Conservation (phyloP, 2,888 invertebrate species). For the Ferdinandea cuprea region DNA sequence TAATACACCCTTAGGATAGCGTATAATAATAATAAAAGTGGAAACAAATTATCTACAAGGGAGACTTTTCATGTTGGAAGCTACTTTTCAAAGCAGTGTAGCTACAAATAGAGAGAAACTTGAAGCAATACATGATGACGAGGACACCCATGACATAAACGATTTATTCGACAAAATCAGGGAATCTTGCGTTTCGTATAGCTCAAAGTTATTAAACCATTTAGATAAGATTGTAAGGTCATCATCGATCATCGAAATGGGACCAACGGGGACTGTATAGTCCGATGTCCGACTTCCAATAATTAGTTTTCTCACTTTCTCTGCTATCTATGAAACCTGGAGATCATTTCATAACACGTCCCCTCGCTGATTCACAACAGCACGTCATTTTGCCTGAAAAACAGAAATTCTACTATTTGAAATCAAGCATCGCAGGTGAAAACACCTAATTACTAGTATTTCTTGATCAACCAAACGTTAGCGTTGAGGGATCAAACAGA, state of each 20-base stretch:
- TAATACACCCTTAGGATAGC: no score
- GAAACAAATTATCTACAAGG: not conserved
- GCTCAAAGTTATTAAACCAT: no score
- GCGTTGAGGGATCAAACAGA: no score
- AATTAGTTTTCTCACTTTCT: not conserved
- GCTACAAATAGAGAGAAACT: not conserved
- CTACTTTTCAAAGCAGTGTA: not conserved
- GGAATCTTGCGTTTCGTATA: not conserved
- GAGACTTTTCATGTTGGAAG: no score
- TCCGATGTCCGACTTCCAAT: not conserved
- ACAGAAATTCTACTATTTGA: slow-evolving; percentile 7
- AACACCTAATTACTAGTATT: no score
- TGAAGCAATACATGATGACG: not conserved
- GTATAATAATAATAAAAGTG: no score
- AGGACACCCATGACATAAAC: not conserved
- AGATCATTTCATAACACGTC: no score
- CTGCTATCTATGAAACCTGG: no score
- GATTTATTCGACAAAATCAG: not conserved
- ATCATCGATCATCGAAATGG: not conserved
- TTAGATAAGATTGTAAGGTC: no score
- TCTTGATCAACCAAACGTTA: no score
- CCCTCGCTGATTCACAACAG: not conserved
- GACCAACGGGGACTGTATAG: not conserved
- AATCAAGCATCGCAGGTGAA: slow-evolving; percentile 5
- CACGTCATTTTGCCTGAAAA: not conserved